These are phyloP conservation scores for Zophobas atratus DNA, from an alignment of 1,140 invertebrate genomes.

Conservation along the genomic window DNA sequence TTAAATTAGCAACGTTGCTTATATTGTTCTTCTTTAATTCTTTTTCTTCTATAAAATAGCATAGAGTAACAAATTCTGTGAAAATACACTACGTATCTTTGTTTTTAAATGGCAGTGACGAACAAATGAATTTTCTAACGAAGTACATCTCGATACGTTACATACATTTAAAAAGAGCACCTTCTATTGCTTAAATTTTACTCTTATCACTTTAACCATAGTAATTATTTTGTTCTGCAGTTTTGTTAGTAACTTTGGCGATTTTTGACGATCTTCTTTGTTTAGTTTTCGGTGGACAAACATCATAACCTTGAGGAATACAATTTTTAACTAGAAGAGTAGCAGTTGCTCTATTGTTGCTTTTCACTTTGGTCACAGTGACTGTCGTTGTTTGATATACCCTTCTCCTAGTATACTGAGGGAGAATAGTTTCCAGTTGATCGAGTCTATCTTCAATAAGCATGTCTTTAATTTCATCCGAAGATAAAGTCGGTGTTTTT, in stretches of 20 bases:
- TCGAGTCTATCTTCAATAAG: slow-evolving; percentile 65
- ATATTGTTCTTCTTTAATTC: too few relatives aligned
- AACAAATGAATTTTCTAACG: too few relatives aligned
- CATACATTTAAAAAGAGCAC: too few relatives aligned
- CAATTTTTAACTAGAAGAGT: slow-evolving; percentile 66
- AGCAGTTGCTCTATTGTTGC: slow-evolving; percentile 59
- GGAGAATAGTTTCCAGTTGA: slow-evolving; percentile 64
- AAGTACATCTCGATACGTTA: too few relatives aligned
- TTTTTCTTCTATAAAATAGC: too few relatives aligned
- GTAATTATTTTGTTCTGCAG: slow-evolving; percentile 15
- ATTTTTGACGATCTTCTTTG: slow-evolving; percentile 60
- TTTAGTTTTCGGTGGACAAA: slow-evolving; percentile 56
- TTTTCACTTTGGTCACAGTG: slow-evolving; percentile 63
- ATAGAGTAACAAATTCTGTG: too few relatives aligned
- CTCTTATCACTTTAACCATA: slow-evolving; percentile 5
- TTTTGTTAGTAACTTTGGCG: slow-evolving; percentile 46
- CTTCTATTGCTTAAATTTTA: too few relatives aligned
- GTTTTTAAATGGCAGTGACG: too few relatives aligned
- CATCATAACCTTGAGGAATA: slow-evolving; percentile 60
- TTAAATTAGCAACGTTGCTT: too few relatives aligned
- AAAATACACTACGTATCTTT: too few relatives aligned
- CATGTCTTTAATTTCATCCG: slow-evolving; percentile 58
- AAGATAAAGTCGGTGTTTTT: slow-evolving; percentile 55
- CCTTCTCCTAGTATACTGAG: slow-evolving; percentile 63
- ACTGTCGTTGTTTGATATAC: slow-evolving; percentile 64